Percentiles rank a stretch among this genome's conserved stretches.
phyloP scores from a whole-genome alignment of 2,888 invertebrate genomes.

The Ypsolopha sequella region DNA sequence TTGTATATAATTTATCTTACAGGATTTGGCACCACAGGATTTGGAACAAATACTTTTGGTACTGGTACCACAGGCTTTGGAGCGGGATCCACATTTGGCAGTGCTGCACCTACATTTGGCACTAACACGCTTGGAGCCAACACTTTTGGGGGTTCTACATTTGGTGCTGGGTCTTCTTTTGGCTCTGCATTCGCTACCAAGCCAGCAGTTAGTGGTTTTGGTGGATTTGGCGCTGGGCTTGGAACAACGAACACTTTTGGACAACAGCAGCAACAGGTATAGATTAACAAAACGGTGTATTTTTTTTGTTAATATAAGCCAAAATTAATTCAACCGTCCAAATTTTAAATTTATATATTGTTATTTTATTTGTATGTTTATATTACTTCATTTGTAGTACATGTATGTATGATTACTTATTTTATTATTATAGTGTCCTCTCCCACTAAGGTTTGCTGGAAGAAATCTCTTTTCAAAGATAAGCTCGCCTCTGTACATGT shows the following conservation, averaged over 20 bases:
- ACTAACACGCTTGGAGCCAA: constrained; percentile 24
- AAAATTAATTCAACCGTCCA: background rate
- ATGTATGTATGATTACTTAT: too few relatives aligned
- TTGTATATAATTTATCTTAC: constrained; percentile 11
- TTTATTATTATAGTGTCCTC: too few relatives aligned
- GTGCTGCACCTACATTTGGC: constrained; percentile 30
- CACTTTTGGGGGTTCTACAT: constrained; percentile 5
- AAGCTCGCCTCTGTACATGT: too few relatives aligned
- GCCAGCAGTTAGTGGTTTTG: constrained; percentile 17
- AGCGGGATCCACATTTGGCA: constrained; percentile 28
- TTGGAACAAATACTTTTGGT: constrained; percentile 36
- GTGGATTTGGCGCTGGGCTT: constrained; percentile 44
- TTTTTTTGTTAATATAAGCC: background rate
- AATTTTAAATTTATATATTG: too few relatives aligned
- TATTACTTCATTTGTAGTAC: too few relatives aligned
- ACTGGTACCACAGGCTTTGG: constrained; percentile 16
- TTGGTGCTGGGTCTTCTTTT: constrained; percentile 8
- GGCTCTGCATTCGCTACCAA: constrained; percentile 23
- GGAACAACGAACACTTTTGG: constrained; percentile 55
- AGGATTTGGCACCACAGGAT: constrained; percentile 44
- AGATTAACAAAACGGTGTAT: too few relatives aligned
- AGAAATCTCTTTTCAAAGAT: too few relatives aligned
- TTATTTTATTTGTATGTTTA: too few relatives aligned
- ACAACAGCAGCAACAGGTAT: constrained; percentile 31
- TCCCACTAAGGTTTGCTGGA: too few relatives aligned